Evolutionary conservation across 2,888 invertebrate genomes (phyloP).

Genomic region (Helobdella robusta): DNA sequence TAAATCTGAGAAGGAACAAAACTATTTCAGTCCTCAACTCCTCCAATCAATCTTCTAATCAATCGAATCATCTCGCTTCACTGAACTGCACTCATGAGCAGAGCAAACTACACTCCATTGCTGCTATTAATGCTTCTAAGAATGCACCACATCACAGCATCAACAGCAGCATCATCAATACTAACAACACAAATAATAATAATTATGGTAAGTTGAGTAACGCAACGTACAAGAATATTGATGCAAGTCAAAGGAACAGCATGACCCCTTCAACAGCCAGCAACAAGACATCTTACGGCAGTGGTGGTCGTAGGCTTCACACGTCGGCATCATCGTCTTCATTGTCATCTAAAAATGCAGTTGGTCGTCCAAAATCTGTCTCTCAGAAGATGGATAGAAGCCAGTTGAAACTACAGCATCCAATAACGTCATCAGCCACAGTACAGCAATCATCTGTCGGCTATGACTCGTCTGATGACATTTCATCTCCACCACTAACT

Average conservation of each 20-base stretch:
- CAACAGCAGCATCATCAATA: neutral
- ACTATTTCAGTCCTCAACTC: conserved; percentile 1
- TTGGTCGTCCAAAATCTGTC: conserved; percentile 11
- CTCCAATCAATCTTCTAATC: neutral
- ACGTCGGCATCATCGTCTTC: too few species aligned
- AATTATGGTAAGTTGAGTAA: too few species aligned
- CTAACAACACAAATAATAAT: too few species aligned
- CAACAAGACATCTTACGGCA: too few species aligned
- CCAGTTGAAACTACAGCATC: neutral
- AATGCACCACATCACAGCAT: too few species aligned
- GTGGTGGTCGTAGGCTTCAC: too few species aligned
- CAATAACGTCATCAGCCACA: neutral
- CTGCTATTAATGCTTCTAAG: too few species aligned
- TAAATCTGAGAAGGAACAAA: conserved; percentile 32
- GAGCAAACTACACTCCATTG: too few species aligned
- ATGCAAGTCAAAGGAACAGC: too few species aligned
- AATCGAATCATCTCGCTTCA: neutral
- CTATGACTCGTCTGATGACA: conserved; percentile 14
- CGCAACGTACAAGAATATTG: too few species aligned
- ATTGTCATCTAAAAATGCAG: conserved; percentile 1
- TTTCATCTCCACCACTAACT: neutral
- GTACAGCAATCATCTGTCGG: conserved; percentile 9
- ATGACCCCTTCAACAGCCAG: too few species aligned
- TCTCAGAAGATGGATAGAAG: neutral
- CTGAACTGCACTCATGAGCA: too few species aligned